phyloP scores from a whole-genome alignment of 2,113 vertebrate species.

The Carassius auratus region DNA sequence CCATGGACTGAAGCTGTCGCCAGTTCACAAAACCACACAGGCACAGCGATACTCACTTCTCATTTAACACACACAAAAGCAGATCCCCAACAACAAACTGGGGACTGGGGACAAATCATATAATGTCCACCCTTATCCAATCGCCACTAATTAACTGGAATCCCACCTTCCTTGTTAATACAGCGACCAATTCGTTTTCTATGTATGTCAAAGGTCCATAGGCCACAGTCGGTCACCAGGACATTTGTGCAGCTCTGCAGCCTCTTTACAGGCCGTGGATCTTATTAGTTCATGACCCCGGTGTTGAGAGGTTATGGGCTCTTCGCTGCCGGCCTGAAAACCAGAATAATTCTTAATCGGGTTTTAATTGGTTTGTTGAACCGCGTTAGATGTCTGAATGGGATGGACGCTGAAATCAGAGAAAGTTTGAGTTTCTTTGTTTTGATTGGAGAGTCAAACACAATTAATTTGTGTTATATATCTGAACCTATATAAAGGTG shows the following conservation, averaged over 20 bases:
- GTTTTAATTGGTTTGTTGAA: conserved; percentile 78
- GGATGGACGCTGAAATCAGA: conserved; percentile 3
- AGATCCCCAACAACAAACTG: conserved; percentile 88
- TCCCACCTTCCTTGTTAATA: conserved; percentile 81
- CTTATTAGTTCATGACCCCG: conserved; percentile 83
- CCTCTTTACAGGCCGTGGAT: conserved; percentile 83
- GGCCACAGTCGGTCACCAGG: conserved; percentile 79
- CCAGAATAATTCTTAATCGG: conserved; percentile 79
- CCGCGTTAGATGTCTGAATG: conserved; percentile 10
- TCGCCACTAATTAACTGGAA: conserved; percentile 97
- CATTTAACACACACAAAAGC: conserved; percentile 91
- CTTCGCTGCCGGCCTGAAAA: conserved; percentile 72
- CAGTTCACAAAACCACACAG: conserved; percentile 83
- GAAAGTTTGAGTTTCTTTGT: conserved; percentile 59
- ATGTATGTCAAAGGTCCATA: conserved; percentile 86
- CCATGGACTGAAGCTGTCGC: conserved; percentile 87
- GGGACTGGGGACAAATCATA: conserved; percentile 83
- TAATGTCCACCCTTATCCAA: conserved; percentile 87
- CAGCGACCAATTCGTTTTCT: conserved; percentile 89
- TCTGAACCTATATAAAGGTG: background rate
- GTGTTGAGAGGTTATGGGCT: conserved; percentile 74
- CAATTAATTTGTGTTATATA: background rate
- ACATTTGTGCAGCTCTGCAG: conserved; percentile 82
- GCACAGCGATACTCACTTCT: conserved; percentile 90
- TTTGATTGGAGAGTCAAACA: conserved; percentile 30